Conservation (phyloP, 2,113 vertebrate species). For the Hiodon alosoides region DNA sequence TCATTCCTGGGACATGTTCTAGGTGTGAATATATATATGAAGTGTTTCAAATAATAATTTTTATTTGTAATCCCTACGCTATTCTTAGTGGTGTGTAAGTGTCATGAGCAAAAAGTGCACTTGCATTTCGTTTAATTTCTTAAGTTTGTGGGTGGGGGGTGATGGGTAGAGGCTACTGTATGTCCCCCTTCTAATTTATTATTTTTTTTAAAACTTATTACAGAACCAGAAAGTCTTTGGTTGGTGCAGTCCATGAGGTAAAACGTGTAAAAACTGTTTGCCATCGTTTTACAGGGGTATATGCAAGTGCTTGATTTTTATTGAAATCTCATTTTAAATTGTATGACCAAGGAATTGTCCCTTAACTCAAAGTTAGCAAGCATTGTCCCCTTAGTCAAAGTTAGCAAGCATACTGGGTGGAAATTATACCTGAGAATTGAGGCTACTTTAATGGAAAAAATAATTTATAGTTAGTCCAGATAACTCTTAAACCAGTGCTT, state of each 20-base stretch:
- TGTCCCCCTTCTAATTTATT: not conserved
- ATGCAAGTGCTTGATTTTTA: constrained; percentile 44
- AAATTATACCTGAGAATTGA: constrained; percentile 9
- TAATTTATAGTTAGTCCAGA: constrained; percentile 24
- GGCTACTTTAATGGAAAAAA: constrained; percentile 22
- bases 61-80: too few species aligned
- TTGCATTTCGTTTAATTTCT: too few species aligned
- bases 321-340: constrained; percentile 34
- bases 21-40: too few species aligned
- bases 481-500: not conserved
- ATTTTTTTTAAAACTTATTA: constrained; percentile 39
- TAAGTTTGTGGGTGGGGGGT: too few species aligned
- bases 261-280: constrained; percentile 44
- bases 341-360: constrained; percentile 27
- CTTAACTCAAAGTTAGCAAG: not conserved
- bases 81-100: too few species aligned
- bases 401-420: not conserved
- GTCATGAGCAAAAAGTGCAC: too few species aligned
- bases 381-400: too few species aligned
- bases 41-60: too few species aligned
- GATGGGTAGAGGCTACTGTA: too few species aligned
- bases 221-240: not conserved
- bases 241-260: constrained; percentile 34
- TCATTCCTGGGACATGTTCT: too few species aligned
- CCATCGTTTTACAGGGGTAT: constrained; percentile 36